phyloP scores from a whole-genome alignment of 2,797 vertebrate species.

The Oreortyx pictus region DNA sequence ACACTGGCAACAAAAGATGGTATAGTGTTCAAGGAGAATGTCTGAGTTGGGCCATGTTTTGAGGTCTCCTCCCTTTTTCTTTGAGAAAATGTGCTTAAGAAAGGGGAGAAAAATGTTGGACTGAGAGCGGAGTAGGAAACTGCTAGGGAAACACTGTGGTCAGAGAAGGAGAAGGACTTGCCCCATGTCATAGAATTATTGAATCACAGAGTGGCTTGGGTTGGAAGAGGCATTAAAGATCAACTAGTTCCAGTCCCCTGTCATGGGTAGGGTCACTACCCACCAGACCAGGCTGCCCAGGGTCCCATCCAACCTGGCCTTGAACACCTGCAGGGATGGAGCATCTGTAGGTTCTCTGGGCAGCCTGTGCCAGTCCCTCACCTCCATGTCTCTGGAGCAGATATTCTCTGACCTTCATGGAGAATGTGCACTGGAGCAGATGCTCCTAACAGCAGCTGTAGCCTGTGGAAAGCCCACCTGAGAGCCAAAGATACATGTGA shows the following conservation, averaged over 20 bases:
- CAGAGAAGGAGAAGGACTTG: neutral
- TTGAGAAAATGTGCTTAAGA: neutral
- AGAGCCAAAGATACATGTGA: neutral
- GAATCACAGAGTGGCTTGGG: too few relatives aligned
- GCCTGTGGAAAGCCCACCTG: accelerated
- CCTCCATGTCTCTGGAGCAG: neutral
- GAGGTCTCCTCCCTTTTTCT: neutral
- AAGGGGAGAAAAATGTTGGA: neutral
- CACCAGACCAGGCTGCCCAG: too few relatives aligned
- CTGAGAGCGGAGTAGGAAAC: neutral
- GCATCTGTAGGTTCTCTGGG: too few relatives aligned
- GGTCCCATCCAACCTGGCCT: too few relatives aligned
- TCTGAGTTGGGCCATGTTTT: neutral
- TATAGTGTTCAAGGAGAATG: neutral
- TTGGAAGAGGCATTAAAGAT: too few relatives aligned
- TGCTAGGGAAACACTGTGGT: neutral
- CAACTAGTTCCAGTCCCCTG: too few relatives aligned
- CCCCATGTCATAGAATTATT: neutral
- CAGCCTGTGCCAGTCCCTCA: too few relatives aligned
- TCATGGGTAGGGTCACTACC: too few relatives aligned
- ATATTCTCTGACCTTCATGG: neutral
- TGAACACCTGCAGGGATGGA: too few relatives aligned
- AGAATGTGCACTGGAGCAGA: neutral
- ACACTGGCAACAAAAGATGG: neutral
- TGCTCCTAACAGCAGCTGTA: neutral